These are phyloP conservation scores for Monodelphis domestica DNA, from an alignment of 2,797 vertebrate genomes.

Conservation along the genomic window DNA sequence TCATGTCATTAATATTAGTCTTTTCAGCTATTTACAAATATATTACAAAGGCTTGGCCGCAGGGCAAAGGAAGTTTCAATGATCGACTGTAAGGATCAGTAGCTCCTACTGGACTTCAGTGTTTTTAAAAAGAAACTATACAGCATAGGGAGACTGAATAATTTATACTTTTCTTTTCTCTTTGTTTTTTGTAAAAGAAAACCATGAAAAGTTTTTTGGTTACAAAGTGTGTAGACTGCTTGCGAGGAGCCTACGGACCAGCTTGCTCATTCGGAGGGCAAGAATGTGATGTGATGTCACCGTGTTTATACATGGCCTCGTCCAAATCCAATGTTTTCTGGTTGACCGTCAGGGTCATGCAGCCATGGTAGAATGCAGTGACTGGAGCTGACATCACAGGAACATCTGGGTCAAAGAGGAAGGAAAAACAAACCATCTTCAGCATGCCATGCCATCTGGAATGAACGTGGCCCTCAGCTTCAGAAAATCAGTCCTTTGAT, in stretches of 20 bases:
- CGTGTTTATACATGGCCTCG: conserved; percentile 93
- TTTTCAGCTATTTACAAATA: conserved; percentile 87
- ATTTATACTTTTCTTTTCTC: conserved; percentile 80
- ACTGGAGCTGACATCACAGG: conserved; percentile 91
- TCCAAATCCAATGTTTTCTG: conserved; percentile 91
- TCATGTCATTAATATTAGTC: conserved; percentile 79
- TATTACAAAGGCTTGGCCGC: conserved; percentile 84
- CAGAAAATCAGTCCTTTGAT: neutral
- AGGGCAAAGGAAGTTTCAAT: conserved; percentile 77
- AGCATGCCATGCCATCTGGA: neutral
- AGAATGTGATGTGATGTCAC: conserved; percentile 96
- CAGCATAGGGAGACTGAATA: conserved; percentile 84
- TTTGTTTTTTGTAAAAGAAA: conserved; percentile 72
- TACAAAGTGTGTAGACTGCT: conserved; percentile 75
- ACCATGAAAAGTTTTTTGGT: conserved; percentile 79
- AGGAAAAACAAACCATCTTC: conserved; percentile 44
- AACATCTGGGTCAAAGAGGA: conserved; percentile 86
- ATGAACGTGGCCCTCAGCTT: neutral
- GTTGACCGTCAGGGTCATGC: conserved; percentile 92
- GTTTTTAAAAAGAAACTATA: conserved; percentile 84
- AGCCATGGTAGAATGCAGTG: conserved; percentile 94
- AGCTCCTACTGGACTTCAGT: conserved; percentile 86
- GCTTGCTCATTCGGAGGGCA: conserved; percentile 88
- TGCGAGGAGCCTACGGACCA: conserved; percentile 78
- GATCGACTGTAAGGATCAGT: conserved; percentile 82